Evolutionary conservation across 1,140 invertebrate species (phyloP).

Genomic region (Trachelipus rathkii): DNA sequence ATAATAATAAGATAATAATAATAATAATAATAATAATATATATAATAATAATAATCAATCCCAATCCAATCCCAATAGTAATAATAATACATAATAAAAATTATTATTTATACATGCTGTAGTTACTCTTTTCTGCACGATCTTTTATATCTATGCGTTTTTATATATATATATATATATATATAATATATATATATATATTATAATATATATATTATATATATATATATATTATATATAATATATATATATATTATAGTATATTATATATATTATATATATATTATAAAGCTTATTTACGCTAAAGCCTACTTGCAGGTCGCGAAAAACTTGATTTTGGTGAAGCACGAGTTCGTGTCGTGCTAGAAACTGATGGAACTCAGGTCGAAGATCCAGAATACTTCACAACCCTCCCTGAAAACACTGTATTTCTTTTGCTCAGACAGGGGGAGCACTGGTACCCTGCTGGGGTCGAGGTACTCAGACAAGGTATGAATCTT

Average conservation of each 20-base stretch:
- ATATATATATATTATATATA: background rate
- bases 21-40: too few relatives aligned
- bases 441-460: conserved; percentile 84
- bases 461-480: conserved; percentile 54
- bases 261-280: background rate
- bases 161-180: too few relatives aligned
- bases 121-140: too few relatives aligned
- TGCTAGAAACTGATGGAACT: conserved; percentile 55
- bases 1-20: too few relatives aligned
- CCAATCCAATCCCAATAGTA: too few relatives aligned
- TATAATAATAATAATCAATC: too few relatives aligned
- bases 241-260: conserved; percentile 1
- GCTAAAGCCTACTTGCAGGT: conserved; percentile 48
- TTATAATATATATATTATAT: background rate
- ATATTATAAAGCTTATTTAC: background rate
- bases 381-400: conserved; percentile 55
- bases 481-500: conserved; percentile 42
- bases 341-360: conserved; percentile 67
- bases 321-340: conserved; percentile 82
- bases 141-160: too few relatives aligned
- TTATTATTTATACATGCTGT: too few relatives aligned
- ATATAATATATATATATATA: conserved; percentile 5
- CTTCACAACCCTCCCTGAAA: conserved; percentile 52
- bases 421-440: conserved; percentile 54
- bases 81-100: too few relatives aligned